Evolutionary conservation across 2,113 vertebrate genomes (phyloP).

Genomic region (Lepidothrix coronata): DNA sequence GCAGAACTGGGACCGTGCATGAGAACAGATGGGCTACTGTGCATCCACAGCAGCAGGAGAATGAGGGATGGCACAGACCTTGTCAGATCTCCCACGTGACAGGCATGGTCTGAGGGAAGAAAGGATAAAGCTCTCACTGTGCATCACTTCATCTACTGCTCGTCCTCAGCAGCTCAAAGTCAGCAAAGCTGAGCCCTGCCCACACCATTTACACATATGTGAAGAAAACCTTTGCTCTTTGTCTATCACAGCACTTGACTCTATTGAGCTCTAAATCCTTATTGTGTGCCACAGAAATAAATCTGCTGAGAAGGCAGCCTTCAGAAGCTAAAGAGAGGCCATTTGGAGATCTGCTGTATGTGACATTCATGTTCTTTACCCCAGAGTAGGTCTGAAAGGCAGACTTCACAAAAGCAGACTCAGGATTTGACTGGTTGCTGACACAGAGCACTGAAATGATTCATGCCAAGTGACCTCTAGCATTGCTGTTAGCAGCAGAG

Average conservation of each 20-base stretch:
- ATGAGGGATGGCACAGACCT: no score
- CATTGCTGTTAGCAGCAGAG: background rate
- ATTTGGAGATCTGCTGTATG: background rate
- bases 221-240: background rate
- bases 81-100: background rate
- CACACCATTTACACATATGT: background rate
- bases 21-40: background rate
- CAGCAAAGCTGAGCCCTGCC: background rate
- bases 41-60: accelerated
- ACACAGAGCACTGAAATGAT: background rate
- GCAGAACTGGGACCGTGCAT: background rate
- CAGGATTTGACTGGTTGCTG: background rate
- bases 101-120: background rate
- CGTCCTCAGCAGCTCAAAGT: background rate
- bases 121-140: background rate
- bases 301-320: background rate
- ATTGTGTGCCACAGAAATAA: background rate
- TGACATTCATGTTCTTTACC: background rate
- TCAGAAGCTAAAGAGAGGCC: background rate
- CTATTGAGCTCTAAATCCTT: background rate
- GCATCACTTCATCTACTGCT: background rate
- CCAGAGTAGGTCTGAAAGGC: background rate
- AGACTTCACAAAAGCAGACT: background rate
- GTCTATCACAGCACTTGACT: background rate
- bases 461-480: background rate